Evolutionary conservation across 2,888 invertebrate genomes (phyloP).

Genomic region (Tenthredo scrophulariae): DNA sequence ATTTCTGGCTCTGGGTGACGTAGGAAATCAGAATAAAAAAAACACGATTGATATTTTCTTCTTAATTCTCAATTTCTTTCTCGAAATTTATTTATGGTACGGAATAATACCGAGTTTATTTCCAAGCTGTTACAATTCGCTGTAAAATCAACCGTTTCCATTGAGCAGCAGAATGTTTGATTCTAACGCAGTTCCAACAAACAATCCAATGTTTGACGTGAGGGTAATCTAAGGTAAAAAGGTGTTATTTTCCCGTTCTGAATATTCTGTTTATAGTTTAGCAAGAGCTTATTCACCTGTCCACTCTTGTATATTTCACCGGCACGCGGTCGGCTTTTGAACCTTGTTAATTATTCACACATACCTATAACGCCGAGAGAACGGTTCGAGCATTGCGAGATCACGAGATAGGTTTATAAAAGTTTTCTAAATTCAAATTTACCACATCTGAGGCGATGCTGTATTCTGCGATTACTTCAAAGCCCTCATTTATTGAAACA

Average conservation of each 20-base stretch:
- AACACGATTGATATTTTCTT: no score
- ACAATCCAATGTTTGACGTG: background rate
- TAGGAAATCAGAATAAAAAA: no score
- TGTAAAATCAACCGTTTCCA: background rate
- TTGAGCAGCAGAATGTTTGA: background rate
- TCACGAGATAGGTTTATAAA: background rate
- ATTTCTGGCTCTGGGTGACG: no score
- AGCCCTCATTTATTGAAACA: background rate
- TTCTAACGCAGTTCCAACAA: background rate
- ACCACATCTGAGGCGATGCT: background rate
- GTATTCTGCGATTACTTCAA: background rate
- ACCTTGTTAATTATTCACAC: background rate
- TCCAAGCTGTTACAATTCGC: no score
- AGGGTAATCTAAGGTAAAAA: background rate
- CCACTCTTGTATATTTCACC: background rate
- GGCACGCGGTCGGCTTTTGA: background rate
- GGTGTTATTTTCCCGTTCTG: background rate
- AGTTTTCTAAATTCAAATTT: background rate
- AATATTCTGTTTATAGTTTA: background rate
- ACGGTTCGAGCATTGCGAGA: background rate
- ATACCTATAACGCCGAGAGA: background rate
- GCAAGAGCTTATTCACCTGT: background rate
- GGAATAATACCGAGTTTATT: no score
- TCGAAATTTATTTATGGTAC: no score
- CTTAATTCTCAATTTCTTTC: no score